A percentile compares a stretch with the other conserved stretches of the same genome.
phyloP scores from a whole-genome alignment of 2,888 invertebrate genomes.

The Coronaproctus castanopsis region DNA sequence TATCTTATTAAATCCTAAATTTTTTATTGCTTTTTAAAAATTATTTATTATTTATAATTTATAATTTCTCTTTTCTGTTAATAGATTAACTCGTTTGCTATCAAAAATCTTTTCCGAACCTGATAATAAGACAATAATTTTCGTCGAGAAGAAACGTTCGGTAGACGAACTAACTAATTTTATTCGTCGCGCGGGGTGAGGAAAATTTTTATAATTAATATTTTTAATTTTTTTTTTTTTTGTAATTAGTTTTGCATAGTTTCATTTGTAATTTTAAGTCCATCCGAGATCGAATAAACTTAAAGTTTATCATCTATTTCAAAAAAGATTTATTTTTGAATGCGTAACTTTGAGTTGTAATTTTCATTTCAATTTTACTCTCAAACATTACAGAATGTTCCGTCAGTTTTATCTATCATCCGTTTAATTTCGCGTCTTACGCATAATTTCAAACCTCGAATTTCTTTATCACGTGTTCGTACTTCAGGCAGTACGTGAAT shows the following conservation, averaged over 20 bases:
- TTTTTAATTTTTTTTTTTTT: constrained; percentile 1
- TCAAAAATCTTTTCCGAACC: constrained; percentile 39
- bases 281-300: not conserved
- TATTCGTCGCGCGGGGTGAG: constrained; percentile 39
- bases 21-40: too few species aligned
- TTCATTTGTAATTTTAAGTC: not conserved
- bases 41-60: too few species aligned
- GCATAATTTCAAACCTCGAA: too few species aligned
- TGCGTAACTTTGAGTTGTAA: not conserved
- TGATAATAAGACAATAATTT: constrained; percentile 48
- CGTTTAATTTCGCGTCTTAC: too few species aligned
- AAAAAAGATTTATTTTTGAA: not conserved
- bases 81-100: constrained; percentile 34
- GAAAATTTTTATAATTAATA: constrained; percentile 5
- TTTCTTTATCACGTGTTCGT: too few species aligned
- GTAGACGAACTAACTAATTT: constrained; percentile 44
- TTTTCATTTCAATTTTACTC: not conserved
- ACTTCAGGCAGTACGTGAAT: too few species aligned
- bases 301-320: not conserved
- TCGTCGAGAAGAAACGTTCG: constrained; percentile 49
- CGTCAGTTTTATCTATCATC: too few species aligned
- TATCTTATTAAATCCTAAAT: too few species aligned
- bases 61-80: too few species aligned
- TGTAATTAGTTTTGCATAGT: constrained; percentile 1
- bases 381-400: too few species aligned